phyloP scores from a whole-genome alignment of 2,797 vertebrate genomes.

The Tadarida brasiliensis region DNA sequence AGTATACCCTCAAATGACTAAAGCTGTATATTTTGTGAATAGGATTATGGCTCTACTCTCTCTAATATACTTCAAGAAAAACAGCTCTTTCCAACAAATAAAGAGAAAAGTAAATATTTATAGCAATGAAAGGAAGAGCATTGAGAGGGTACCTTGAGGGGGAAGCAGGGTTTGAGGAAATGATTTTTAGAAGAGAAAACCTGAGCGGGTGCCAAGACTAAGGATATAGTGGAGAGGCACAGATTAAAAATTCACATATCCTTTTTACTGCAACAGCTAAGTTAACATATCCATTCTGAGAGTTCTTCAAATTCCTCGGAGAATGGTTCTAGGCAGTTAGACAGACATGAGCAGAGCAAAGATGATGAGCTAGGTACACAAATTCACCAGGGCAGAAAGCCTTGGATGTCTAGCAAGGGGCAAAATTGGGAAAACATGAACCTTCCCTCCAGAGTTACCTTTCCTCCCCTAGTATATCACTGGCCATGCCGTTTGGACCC shows the following conservation, averaged over 20 bases:
- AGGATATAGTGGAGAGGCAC: neutral
- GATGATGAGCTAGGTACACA: too few species aligned
- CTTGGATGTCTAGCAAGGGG: too few species aligned
- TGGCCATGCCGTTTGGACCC: too few species aligned
- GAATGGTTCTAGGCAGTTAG: too few species aligned
- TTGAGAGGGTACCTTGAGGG: neutral
- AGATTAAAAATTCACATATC: slow-evolving; percentile 32
- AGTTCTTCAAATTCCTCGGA: slow-evolving; percentile 51
- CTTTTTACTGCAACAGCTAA: slow-evolving; percentile 59
- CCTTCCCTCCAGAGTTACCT: too few species aligned
- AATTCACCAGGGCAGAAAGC: too few species aligned
- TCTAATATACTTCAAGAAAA: slow-evolving; percentile 46
- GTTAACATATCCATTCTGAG: slow-evolving; percentile 60
- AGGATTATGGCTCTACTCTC: neutral
- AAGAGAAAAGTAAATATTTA: slow-evolving; percentile 55
- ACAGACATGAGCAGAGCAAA: too few species aligned
- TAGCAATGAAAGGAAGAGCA: slow-evolving; percentile 31
- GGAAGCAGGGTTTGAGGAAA: slow-evolving; percentile 16
- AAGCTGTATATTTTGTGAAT: neutral
- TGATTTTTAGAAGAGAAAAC: slow-evolving; percentile 40
- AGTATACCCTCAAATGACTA: slow-evolving; percentile 1
- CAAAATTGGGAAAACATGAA: too few species aligned
- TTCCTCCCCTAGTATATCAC: too few species aligned
- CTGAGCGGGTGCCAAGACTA: slow-evolving; percentile 53
- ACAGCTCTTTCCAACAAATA: slow-evolving; percentile 34